Percentiles rank a stretch among this genome's conserved stretches.
Conservation (phyloP, 2,888 invertebrate genomes). For the Onchidella celtica region DNA sequence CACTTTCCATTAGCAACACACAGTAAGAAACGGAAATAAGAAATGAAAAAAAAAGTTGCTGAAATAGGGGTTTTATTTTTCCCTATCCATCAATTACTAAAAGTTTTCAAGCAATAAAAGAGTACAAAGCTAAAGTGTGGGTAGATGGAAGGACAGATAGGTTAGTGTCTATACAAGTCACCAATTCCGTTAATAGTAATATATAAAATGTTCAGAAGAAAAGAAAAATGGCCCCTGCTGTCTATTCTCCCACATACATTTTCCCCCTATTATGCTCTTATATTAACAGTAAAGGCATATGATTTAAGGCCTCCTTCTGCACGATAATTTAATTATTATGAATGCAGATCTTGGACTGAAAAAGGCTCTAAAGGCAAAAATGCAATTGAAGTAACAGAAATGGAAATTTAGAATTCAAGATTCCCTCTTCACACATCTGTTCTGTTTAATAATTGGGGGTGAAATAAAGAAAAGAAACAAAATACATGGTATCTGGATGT, state of each 20-base stretch:
- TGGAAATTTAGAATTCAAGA: too few species aligned
- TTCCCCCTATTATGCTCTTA: too few species aligned
- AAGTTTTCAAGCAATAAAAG: slow-evolving; percentile 39
- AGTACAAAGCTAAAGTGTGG: slow-evolving; percentile 40
- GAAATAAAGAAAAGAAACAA: too few species aligned
- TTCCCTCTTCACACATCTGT: too few species aligned
- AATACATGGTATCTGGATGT: too few species aligned
- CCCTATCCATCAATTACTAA: slow-evolving; percentile 38
- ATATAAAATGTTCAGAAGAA: slow-evolving; percentile 11
- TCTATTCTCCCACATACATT: not conserved
- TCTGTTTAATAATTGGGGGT: too few species aligned
- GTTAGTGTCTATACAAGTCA: slow-evolving; percentile 41
- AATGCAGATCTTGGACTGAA: too few species aligned
- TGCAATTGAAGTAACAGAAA: too few species aligned
- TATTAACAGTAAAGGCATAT: too few species aligned
- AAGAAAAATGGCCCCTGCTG: not conserved
- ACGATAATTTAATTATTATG: too few species aligned
- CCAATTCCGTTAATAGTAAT: slow-evolving; percentile 26
- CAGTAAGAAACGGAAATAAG: slow-evolving; percentile 13
- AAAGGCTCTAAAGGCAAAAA: too few species aligned
- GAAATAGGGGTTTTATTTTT: slow-evolving; percentile 48
- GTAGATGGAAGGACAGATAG: slow-evolving; percentile 32
- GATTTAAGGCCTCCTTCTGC: too few species aligned
- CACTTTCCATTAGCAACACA: slow-evolving; percentile 7
- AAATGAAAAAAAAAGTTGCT: slow-evolving; percentile 21